These are phyloP conservation scores for Caenorhabditis imperialis DNA, from an alignment of 2,888 invertebrate genomes.

Conservation along the genomic window DNA sequence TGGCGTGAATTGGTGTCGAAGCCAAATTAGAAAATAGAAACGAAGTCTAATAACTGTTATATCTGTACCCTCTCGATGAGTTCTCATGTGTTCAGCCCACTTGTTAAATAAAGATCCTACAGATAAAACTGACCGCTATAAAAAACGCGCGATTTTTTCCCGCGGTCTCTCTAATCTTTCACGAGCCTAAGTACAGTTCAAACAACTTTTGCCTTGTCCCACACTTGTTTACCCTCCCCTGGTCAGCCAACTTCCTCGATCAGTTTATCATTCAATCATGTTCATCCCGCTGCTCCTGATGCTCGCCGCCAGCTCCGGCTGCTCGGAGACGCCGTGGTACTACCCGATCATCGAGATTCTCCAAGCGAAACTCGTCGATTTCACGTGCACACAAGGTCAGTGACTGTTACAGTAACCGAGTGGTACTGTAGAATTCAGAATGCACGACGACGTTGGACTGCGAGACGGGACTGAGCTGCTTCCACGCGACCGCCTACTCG, in stretches of 20 bases:
- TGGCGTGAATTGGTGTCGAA: too few species aligned
- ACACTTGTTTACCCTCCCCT: conserved; percentile 44
- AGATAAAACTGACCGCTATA: too few species aligned
- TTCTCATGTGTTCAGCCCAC: too few species aligned
- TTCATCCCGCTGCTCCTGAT: too few species aligned
- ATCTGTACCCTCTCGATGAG: too few species aligned
- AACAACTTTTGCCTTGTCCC: conserved; percentile 37
- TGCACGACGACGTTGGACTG: conserved; percentile 72
- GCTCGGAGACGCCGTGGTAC: conserved; percentile 57
- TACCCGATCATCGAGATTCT: conserved; percentile 57
- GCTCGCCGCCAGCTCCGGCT: conserved; percentile 1
- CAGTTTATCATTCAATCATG: conserved; percentile 10
- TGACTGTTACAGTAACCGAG: not conserved
- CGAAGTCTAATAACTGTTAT: too few species aligned
- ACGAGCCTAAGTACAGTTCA: conserved; percentile 46
- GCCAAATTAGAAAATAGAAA: too few species aligned
- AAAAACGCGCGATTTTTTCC: too few species aligned
- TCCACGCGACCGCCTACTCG: conserved; percentile 63
- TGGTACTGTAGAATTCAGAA: conserved; percentile 50
- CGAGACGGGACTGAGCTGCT: conserved; percentile 68
- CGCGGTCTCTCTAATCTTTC: too few species aligned
- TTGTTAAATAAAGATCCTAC: too few species aligned
- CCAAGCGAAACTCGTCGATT: conserved; percentile 50
- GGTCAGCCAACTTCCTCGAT: conserved; percentile 34
- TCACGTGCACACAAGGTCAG: conserved; percentile 48